A percentile compares a stretch with the other conserved stretches of the same genome.
Evolutionary conservation across 2,797 vertebrate species (phyloP).

Genomic region (Fratercula arctica): DNA sequence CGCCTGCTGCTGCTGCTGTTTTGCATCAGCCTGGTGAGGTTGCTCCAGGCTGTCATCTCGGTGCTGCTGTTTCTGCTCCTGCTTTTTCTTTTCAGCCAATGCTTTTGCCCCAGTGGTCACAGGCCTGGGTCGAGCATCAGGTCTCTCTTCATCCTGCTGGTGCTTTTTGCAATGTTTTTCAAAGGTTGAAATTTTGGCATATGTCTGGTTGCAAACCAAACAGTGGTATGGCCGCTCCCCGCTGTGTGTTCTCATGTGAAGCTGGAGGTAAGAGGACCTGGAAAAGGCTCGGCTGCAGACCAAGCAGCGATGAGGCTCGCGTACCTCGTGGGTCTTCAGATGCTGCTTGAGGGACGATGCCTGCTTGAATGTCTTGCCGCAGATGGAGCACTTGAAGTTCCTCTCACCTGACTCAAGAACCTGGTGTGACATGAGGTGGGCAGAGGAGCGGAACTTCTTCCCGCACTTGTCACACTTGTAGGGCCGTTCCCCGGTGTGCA

Average conservation of each 20-base stretch:
- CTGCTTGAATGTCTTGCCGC: background rate
- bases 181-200: conserved; percentile 74
- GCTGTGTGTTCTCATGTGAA: conserved; percentile 69
- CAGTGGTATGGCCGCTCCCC: conserved; percentile 76
- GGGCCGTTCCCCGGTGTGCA: conserved; percentile 8
- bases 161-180: conserved; percentile 77
- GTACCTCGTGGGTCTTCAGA: conserved; percentile 19
- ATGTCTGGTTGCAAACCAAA: conserved; percentile 78
- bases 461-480: background rate
- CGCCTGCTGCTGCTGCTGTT: background rate
- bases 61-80: background rate
- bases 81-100: background rate
- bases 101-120: background rate
- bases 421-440: conserved; percentile 76
- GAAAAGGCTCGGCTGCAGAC: conserved; percentile 74
- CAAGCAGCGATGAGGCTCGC: conserved; percentile 59
- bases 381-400: conserved; percentile 24
- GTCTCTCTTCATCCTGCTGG: conserved; percentile 35
- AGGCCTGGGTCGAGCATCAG: background rate
- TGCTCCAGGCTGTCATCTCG: fast-evolving
- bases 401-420: conserved; percentile 54
- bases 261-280: conserved; percentile 73
- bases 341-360: background rate
- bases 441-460: background rate
- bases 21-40: background rate